Conservation (phyloP, 2,797 vertebrate genomes). For the Poeciliopsis presidionis region DNA sequence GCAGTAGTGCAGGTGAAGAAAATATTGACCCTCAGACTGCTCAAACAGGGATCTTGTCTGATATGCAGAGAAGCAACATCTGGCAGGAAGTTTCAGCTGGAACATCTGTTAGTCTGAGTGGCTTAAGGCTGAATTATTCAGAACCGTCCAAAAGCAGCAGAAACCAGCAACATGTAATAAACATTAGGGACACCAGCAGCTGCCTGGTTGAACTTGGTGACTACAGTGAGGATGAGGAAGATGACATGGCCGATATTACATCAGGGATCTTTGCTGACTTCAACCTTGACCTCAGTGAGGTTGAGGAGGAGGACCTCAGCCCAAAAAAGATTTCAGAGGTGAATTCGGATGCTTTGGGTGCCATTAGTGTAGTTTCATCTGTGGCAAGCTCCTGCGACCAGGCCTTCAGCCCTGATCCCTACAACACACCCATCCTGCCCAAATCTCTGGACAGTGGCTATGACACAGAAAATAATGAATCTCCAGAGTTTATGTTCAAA, state of each 20-base stretch:
- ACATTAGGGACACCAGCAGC: conserved; percentile 68
- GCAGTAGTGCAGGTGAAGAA: conserved; percentile 41
- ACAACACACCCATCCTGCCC: conserved; percentile 79
- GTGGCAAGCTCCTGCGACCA: conserved; percentile 80
- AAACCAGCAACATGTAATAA: conserved; percentile 40
- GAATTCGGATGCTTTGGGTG: conserved; percentile 82
- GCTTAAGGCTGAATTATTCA: conserved; percentile 68
- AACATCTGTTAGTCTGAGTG: conserved; percentile 44
- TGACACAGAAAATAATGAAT: conserved; percentile 96
- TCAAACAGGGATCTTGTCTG: conserved; percentile 45
- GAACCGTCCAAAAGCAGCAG: conserved; percentile 68
- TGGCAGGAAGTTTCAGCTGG: conserved; percentile 60
- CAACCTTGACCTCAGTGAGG: conserved; percentile 80
- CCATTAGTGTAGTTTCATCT: conserved; percentile 84
- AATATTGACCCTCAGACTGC: conserved; percentile 37
- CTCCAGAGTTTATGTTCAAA: conserved; percentile 92
- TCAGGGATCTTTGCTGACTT: conserved; percentile 85
- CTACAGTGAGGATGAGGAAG: conserved; percentile 87
- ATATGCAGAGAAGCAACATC: conserved; percentile 54
- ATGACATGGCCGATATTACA: conserved; percentile 84
- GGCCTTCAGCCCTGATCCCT: conserved; percentile 79
- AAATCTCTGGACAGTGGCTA: conserved; percentile 95
- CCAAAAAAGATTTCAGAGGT: conserved; percentile 82
- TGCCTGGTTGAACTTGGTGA: conserved; percentile 78
- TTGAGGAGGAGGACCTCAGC: conserved; percentile 77